Evolutionary conservation across 1,140 invertebrate species (phyloP), one percentile per base, ranked within the genome.

Genomic region (Apis cerana): DNA sequence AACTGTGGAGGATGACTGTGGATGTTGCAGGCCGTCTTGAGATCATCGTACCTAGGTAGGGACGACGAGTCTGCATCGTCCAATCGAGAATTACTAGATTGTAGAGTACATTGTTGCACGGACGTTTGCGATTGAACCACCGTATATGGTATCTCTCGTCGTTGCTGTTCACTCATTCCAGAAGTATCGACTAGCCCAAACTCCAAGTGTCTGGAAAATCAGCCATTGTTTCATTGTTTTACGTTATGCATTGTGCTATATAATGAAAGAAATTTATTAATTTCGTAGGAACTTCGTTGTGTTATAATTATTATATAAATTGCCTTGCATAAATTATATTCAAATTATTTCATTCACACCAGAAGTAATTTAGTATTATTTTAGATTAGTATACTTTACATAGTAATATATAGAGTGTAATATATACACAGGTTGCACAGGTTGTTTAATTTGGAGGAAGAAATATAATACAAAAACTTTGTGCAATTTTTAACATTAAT

Each of bases 111-210:
- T 91, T 94, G 89, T 82, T 93, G 68, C 84, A 90, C 79, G 85
- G 87, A 75, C 88, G 87, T 74, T 89, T 94, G 90, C 80, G 93
- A 93, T 93, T 97, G 96, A 5, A 99, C 97, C 75, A 98, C 97
- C 5, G 97, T 98, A 92, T 98, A 99, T 7, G 98, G 97, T 87
- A 99, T 99, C 93, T 99, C 97, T 86, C 96, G 95, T 8, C 98
- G 95, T 91, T 99, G 97, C 83, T 97, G 97, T 88, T 98, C 97
- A 68, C 96, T 97, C 97, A 99, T 97, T 59, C 97, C 97, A 27
- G 96, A 95, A 0, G 98, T 98, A 86, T 99, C 98, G 70, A 99
- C 96, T 88, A 99, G 94, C 90, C 97, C 96, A 94, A 98, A 99
- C 92, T 99, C 97, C 87, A 99, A 95, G 94, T 99, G 98, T 92